Conservation (phyloP, 2,113 vertebrate genomes). For the Chaetodon auriga region DNA sequence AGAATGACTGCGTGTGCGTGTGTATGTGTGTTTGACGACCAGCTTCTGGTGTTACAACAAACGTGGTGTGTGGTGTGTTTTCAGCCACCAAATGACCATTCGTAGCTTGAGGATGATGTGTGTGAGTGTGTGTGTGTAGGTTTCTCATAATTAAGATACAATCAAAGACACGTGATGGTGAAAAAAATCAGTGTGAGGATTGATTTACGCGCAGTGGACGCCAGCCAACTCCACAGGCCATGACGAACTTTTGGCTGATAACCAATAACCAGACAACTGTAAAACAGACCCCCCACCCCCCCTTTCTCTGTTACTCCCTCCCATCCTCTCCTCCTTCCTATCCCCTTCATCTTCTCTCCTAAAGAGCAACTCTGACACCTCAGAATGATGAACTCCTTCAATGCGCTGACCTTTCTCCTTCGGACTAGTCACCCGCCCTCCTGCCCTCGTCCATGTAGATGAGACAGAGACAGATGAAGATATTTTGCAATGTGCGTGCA, state of each 20-base stretch:
- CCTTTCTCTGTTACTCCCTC: slow-evolving; percentile 7
- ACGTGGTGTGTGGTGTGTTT: slow-evolving; percentile 80
- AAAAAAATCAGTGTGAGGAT: slow-evolving; percentile 41
- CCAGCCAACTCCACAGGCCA: slow-evolving; percentile 70
- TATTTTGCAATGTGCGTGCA: slow-evolving; percentile 68
- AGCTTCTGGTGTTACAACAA: slow-evolving; percentile 80
- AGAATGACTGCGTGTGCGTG: slow-evolving; percentile 44
- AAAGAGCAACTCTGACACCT: slow-evolving; percentile 70
- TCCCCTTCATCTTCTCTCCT: slow-evolving; percentile 58
- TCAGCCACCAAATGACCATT: slow-evolving; percentile 79
- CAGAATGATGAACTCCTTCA: slow-evolving; percentile 81
- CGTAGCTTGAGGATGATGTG: slow-evolving; percentile 29
- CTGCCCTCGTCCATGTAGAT: slow-evolving; percentile 79
- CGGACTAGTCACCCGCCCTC: slow-evolving; percentile 67
- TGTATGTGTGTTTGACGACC: slow-evolving; percentile 46
- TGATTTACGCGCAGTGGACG: slow-evolving; percentile 43
- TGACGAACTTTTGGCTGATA: slow-evolving; percentile 62
- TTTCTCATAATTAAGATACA: slow-evolving; percentile 66
- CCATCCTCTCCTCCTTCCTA: slow-evolving; percentile 26
- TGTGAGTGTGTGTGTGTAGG: slow-evolving; percentile 16
- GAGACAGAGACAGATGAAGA: slow-evolving; percentile 84
- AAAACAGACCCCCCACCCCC: slow-evolving; percentile 21
- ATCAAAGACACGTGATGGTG: slow-evolving; percentile 60
- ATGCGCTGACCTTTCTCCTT: slow-evolving; percentile 78
- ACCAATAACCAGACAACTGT: slow-evolving; percentile 61